Base-by-base conservation (phyloP, 2,113 vertebrate genomes). In the Macquaria australasica region DNA sequence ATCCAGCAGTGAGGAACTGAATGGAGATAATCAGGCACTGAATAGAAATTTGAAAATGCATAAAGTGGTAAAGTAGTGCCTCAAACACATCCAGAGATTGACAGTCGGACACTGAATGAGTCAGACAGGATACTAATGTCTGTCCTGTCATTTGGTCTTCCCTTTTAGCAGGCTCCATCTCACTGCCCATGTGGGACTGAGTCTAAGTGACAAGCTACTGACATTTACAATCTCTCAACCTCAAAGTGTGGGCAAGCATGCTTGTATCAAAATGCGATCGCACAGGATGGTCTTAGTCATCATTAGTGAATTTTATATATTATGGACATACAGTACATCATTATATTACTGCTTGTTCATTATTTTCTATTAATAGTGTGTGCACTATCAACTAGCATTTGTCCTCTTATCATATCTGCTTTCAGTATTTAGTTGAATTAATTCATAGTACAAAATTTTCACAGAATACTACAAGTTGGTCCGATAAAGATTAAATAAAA, bases 121-220 rank as follows among this genome's bases (percentile, higher is more conserved):
- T 72, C 81, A 87, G 95, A 92, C 79, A 96, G 94, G 84, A 96
- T 14, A 37, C 83, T 50, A 20, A 96, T 45, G 4, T 95, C 88
- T 2, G 79, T 85, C n/a, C 4, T n/a, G 10, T 92, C 74, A 23
- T 89, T 73, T 28, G 60, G 81, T 0, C 79, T 53, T 97, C 96
- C 78, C 93, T 84, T 81, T 96, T 91, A 63, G 96, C 96, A 0
- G 96, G 96, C 72, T 97, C 95, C 2, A 37, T 92, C 31, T 89
- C 91, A n/a, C 91, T 96, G 88, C 96, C 96, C 0, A 95, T 86
- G 92, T 97, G 96, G 92, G 95, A 96, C 88, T 95, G 95, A 83
- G 97, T 71, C 96, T 98, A 89, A 93, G 78, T 94, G 86, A 92
- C 92, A 92, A 87, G 88, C 79, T 80, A 25, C 82, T 92, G 92